These are phyloP conservation scores for Dynastes hyllus DNA, from an alignment of 2,888 invertebrate genomes.

Conservation along the genomic window DNA sequence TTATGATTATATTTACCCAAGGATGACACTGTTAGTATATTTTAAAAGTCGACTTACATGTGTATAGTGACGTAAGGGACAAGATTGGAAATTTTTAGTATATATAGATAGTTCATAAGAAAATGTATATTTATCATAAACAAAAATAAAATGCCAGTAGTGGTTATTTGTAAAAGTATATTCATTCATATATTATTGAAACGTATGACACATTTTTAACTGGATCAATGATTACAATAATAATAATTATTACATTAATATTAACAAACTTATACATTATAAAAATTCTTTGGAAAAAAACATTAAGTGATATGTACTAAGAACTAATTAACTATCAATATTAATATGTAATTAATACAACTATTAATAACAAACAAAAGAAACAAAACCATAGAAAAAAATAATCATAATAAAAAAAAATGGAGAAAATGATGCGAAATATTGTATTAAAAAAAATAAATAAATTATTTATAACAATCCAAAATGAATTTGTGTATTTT, in stretches of 20 bases:
- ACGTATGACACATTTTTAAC: slow-evolving; percentile 52
- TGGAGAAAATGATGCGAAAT: not conserved
- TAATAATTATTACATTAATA: slow-evolving; percentile 45
- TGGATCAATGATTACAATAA: slow-evolving; percentile 44
- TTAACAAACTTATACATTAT: slow-evolving; percentile 47
- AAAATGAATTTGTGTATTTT: slow-evolving; percentile 21
- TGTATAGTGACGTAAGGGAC: no score
- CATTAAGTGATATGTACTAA: slow-evolving; percentile 51
- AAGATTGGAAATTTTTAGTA: no score
- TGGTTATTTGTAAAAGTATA: slow-evolving; percentile 51
- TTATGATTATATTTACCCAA: no score
- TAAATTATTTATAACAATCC: slow-evolving; percentile 52
- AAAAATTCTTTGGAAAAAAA: slow-evolving; percentile 51
- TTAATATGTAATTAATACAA: not conserved
- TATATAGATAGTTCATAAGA: no score
- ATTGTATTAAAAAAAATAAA: slow-evolving; percentile 21
- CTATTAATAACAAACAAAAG: slow-evolving; percentile 18
- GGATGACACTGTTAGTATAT: no score
- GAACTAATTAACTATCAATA: slow-evolving; percentile 35
- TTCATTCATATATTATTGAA: slow-evolving; percentile 46
- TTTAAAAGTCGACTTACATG: no score
- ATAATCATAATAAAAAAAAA: not conserved
- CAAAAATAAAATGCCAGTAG: slow-evolving; percentile 20
- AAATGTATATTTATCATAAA: no score
- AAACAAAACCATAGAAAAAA: not conserved